Evolutionary conservation across 2,113 vertebrate genomes (phyloP).

Genomic region (Diadophis punctatus): DNA sequence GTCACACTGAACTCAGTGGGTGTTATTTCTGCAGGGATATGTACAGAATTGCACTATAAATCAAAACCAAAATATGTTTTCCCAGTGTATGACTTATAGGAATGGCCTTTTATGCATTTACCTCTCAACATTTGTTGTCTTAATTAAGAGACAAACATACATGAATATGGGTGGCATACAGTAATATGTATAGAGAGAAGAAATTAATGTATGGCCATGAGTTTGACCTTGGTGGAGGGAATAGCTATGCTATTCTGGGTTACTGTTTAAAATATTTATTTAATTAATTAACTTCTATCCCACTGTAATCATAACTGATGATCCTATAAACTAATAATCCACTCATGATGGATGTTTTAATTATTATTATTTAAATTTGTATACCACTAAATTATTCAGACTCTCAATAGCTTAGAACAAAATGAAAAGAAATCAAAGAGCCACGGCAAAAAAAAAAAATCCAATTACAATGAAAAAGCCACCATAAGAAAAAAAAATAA

Average conservation of each 20-base stretch:
- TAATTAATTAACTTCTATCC: neutral
- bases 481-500: neutral
- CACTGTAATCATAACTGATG: neutral
- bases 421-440: neutral
- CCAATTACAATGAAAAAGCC: neutral
- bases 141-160: neutral
- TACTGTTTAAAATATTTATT: neutral
- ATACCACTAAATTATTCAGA: neutral
- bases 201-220: neutral
- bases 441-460: neutral
- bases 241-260: neutral
- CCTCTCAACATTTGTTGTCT: neutral
- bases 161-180: neutral
- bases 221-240: neutral
- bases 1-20: neutral
- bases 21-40: neutral
- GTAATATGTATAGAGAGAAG: neutral
- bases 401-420: neutral
- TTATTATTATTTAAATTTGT: neutral
- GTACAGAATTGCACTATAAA: neutral
- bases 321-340: neutral
- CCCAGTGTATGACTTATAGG: neutral
- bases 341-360: neutral
- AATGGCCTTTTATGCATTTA: neutral
- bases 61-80: neutral